Percentiles rank a stretch among this genome's conserved stretches.
These are phyloP conservation scores for Leucophora obtusa DNA, from an alignment of 2,888 invertebrate species.

Conservation along the genomic window DNA sequence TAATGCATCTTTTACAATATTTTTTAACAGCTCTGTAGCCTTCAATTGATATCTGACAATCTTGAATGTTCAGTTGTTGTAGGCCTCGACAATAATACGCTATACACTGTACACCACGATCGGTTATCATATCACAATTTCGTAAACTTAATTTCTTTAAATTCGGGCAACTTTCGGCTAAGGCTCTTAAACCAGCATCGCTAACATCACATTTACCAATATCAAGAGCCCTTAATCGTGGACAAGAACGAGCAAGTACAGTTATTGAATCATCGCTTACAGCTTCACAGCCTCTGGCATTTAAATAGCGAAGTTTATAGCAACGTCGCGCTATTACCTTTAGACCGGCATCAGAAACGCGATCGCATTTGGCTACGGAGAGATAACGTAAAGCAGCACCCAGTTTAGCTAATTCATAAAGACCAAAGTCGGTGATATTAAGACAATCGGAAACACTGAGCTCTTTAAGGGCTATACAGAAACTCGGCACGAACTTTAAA, in stretches of 20 bases:
- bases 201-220: constrained; percentile 96
- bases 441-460: constrained; percentile 94
- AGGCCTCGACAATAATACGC: constrained; percentile 94
- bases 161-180: constrained; percentile 94
- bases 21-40: constrained; percentile 95
- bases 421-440: constrained; percentile 92
- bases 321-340: constrained; percentile 92
- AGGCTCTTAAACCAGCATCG: constrained; percentile 90
- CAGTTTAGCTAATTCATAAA: constrained; percentile 92
- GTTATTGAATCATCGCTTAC: constrained; percentile 95
- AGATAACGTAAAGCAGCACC: constrained; percentile 94
- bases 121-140: constrained; percentile 94
- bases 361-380: constrained; percentile 95
- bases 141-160: constrained; percentile 92
- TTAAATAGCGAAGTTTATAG: constrained; percentile 92
- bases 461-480: constrained; percentile 90
- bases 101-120: constrained; percentile 91
- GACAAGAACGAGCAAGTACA: constrained; percentile 90
- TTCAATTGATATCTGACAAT: constrained; percentile 92
- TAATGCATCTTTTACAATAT: constrained; percentile 94
- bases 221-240: constrained; percentile 90
- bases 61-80: constrained; percentile 95
- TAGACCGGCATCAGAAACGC: constrained; percentile 93
- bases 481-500: constrained; percentile 93
- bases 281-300: constrained; percentile 94